Evolutionary conservation across 2,888 invertebrate species (phyloP).

Genomic region (Halictus ligatus): DNA sequence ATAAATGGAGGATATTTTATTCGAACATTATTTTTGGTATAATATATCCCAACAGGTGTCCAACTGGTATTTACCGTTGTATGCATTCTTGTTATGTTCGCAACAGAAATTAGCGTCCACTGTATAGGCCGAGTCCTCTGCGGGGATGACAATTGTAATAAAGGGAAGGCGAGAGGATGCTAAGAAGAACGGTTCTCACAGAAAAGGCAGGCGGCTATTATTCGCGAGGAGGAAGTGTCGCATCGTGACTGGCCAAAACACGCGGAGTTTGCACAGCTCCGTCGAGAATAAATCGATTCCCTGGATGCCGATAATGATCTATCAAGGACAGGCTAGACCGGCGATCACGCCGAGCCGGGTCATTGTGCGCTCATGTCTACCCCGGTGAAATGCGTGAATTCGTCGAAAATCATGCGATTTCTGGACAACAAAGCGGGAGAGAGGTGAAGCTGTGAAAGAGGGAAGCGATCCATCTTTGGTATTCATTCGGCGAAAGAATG

Average conservation of each 20-base stretch:
- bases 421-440: slow-evolving; percentile 71
- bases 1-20: not conserved
- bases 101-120: not conserved
- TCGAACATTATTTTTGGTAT: not conserved
- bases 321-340: not conserved
- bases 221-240: slow-evolving; percentile 34
- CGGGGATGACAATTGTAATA: not conserved
- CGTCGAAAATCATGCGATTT: slow-evolving; percentile 77
- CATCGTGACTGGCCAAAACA: slow-evolving; percentile 40
- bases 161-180: not conserved
- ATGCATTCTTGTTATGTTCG: not conserved
- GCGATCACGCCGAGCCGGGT: slow-evolving; percentile 23
- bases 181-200: not conserved
- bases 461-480: slow-evolving; percentile 80
- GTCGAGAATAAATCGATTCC: slow-evolving; percentile 38
- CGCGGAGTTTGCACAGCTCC: slow-evolving; percentile 15
- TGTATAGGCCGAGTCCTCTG: not conserved
- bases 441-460: slow-evolving; percentile 68
- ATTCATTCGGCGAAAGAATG: slow-evolving; percentile 80
- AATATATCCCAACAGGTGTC: not conserved
- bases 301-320: slow-evolving; percentile 39
- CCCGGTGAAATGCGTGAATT: slow-evolving; percentile 76
- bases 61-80: not conserved
- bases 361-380: slow-evolving; percentile 64
- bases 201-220: slow-evolving; percentile 19